Conservation (phyloP, 2,888 invertebrate genomes). For the Nemotelus pantherinus region DNA sequence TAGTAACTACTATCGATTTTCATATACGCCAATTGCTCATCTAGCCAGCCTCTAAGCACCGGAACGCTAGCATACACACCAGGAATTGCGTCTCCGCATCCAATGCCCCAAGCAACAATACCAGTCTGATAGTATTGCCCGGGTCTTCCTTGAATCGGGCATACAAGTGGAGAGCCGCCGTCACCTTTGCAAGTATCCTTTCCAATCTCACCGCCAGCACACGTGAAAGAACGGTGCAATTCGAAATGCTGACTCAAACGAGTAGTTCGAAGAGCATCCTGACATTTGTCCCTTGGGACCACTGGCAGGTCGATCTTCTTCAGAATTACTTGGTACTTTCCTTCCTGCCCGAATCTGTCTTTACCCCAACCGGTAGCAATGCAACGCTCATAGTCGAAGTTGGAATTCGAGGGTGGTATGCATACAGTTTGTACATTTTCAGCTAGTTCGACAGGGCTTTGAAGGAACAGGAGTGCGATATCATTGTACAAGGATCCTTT, state of each 20-base stretch:
- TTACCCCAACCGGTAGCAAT: conserved; percentile 51
- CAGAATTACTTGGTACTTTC: conserved; percentile 71
- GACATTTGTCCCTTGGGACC: conserved; percentile 67
- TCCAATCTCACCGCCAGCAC: conserved; percentile 79
- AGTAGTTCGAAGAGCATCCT: conserved; percentile 69
- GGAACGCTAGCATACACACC: conserved; percentile 81
- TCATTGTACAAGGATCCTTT: conserved; percentile 77
- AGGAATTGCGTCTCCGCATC: conserved; percentile 75
- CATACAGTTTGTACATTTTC: conserved; percentile 75
- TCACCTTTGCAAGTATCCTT: conserved; percentile 81
- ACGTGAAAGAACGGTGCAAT: conserved; percentile 76
- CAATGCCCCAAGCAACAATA: conserved; percentile 86
- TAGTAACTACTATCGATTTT: conserved; percentile 54
- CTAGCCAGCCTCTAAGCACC: conserved; percentile 75
- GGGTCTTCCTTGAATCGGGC: conserved; percentile 68
- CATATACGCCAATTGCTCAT: conserved; percentile 64
- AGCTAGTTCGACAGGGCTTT: conserved; percentile 69
- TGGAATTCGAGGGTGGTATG: conserved; percentile 66
- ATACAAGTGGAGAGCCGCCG: conserved; percentile 82
- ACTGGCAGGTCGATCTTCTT: conserved; percentile 79
- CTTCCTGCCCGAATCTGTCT: conserved; percentile 62
- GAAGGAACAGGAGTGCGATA: conserved; percentile 75
- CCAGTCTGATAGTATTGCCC: conserved; percentile 65
- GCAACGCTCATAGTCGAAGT: conserved; percentile 50
- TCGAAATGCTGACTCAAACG: conserved; percentile 74